These are phyloP conservation scores for Tor tambroides DNA, from an alignment of 2,113 vertebrate species.

Conservation along the genomic window DNA sequence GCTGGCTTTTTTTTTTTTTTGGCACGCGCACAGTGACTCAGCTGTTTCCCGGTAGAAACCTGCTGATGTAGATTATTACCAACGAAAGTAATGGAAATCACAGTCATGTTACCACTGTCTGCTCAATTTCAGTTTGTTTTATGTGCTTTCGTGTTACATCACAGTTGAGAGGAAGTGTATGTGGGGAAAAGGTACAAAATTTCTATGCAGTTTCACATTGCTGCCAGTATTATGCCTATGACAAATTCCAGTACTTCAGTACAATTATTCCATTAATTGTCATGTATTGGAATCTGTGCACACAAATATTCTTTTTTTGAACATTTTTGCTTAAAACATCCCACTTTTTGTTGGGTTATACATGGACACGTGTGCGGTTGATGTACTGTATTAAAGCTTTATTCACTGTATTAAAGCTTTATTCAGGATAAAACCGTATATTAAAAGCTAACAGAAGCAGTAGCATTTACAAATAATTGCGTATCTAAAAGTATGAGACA, in stretches of 20 bases:
- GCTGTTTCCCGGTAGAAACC: conserved; percentile 13
- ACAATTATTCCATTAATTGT: not conserved
- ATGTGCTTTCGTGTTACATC: not conserved
- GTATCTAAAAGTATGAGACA: too few relatives aligned
- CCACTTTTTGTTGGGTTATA: too few relatives aligned
- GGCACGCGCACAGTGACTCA: conserved; percentile 21
- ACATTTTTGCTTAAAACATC: not conserved
- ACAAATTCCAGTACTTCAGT: not conserved
- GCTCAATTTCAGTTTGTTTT: not conserved
- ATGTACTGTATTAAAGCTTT: not conserved
- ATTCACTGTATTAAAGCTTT: too few relatives aligned
- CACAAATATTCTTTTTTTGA: not conserved
- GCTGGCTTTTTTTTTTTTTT: not conserved
- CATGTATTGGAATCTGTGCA: not conserved
- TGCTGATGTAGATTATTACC: conserved; percentile 26
- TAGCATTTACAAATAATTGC: too few relatives aligned
- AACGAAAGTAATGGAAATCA: not conserved
- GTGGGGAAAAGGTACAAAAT: not conserved
- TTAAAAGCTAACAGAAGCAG: too few relatives aligned
- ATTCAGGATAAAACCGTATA: too few relatives aligned
- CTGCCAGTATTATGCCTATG: not conserved
- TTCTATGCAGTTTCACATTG: not conserved
- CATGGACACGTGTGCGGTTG: too few relatives aligned
- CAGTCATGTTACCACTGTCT: conserved; percentile 35
- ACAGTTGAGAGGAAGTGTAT: conserved; percentile 36